Conservation (phyloP, 1,140 invertebrate species). For the Achroia grisella region DNA sequence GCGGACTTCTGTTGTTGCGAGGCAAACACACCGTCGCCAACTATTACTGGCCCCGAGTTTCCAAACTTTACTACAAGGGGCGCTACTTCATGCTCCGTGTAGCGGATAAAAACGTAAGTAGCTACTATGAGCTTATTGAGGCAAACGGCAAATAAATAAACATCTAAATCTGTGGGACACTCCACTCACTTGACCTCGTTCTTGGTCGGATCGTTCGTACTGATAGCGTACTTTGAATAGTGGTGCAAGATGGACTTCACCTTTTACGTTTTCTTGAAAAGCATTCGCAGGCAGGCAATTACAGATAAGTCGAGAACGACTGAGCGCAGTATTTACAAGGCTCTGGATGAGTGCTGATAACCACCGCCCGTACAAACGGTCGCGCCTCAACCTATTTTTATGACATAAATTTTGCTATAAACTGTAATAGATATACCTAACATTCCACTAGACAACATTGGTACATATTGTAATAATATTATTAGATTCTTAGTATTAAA, state of each 20-base stretch:
- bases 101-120: conserved; percentile 93
- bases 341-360: conserved; percentile 43
- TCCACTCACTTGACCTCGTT: conserved; percentile 63
- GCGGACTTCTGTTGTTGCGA: conserved; percentile 96
- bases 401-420: conserved; percentile 1
- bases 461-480: too few relatives aligned
- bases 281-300: conserved; percentile 68
- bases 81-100: conserved; percentile 97
- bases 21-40: conserved; percentile 98
- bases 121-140: background rate
- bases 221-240: conserved; percentile 54
- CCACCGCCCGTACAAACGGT: conserved; percentile 6
- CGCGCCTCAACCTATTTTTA: conserved; percentile 7
- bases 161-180: conserved; percentile 29
- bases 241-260: conserved; percentile 54
- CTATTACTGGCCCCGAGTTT: conserved; percentile 99
- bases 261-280: conserved; percentile 62
- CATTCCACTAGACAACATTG: background rate
- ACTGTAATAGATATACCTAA: too few relatives aligned
- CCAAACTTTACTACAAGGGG: conserved; percentile 96
- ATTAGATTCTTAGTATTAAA: too few relatives aligned
- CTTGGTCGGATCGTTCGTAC: conserved; percentile 30
- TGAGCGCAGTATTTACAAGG: conserved; percentile 61
- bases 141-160: conserved; percentile 25
- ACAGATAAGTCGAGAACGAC: conserved; percentile 65